A percentile compares a stretch with the other conserved stretches of the same genome.
phyloP scores from a whole-genome alignment of 2,113 vertebrate species.

The Cyprinodon brontotheroides region DNA sequence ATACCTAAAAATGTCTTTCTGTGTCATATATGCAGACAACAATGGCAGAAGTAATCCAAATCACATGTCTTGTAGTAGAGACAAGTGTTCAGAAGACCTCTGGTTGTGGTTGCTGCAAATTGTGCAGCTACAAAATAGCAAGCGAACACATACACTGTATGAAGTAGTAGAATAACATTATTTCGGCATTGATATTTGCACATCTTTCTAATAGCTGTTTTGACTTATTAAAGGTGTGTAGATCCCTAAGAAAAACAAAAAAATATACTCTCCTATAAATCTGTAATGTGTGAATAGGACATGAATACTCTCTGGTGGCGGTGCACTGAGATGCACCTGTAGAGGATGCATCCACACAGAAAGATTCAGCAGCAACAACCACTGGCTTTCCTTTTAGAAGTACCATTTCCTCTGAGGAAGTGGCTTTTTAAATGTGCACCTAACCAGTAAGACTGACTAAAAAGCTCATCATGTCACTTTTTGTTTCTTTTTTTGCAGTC shows the following conservation, averaged over 20 bases:
- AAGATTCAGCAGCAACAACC: neutral
- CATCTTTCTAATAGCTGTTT: neutral
- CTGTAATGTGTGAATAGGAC: neutral
- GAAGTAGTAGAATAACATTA: neutral
- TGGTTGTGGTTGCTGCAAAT: too few species aligned
- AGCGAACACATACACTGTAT: too few species aligned
- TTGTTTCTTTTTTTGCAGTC: conserved; percentile 44
- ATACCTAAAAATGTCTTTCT: too few species aligned
- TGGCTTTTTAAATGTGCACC: neutral
- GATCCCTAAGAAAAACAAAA: neutral
- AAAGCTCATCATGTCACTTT: neutral
- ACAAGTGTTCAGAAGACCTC: too few species aligned
- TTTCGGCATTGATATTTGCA: neutral
- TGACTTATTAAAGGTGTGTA: neutral
- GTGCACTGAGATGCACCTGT: too few species aligned
- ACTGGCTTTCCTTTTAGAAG: neutral
- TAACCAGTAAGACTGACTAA: neutral
- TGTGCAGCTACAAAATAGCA: too few species aligned
- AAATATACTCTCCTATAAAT: neutral
- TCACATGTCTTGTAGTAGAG: too few species aligned
- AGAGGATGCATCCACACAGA: neutral
- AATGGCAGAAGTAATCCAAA: too few species aligned
- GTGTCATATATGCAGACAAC: too few species aligned
- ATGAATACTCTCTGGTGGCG: neutral
- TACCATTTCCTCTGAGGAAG: conserved; percentile 16